Base-by-base conservation (phyloP, 1,140 invertebrate genomes). In the Nephila pilipes region DNA sequence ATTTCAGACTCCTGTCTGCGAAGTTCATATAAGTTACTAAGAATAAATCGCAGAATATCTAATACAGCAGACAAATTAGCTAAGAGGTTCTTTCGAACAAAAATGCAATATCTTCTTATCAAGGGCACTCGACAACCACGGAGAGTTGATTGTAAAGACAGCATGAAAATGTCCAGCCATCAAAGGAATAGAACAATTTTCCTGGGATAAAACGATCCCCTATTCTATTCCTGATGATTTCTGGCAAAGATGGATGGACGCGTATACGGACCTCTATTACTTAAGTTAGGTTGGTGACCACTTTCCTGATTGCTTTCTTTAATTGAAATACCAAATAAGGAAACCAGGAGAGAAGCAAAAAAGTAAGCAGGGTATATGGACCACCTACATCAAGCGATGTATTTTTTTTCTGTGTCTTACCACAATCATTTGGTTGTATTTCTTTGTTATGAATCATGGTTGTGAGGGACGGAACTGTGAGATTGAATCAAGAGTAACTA, bases 301-400 rank as follows among this genome's bases (percentile, higher is more conserved):
- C 18, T 85, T 55, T 58, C 18, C 83, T 85, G 83, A 85, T 85
- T 85, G 54, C 29, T 85, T 85, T 22, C 46, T 85, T 32, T 36
- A 55, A 85, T 58, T 85, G 55, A 57, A 85, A 29, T 20, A 60
- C 83, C 54, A 25, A 85, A 85, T 85, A 85, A 85, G 83, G 18
- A 14, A 22, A 14, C 8, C 4, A 8, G 38, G 38, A 46, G 1
- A 8, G 46, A 8, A 54, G 22, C 79, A 20, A 81, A 81, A 36
- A 75, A 75, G n/a, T 32, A 10, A 36, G 29, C 12, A 75, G 14
- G n/a, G 1, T 18, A 25, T 46, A 46, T 46, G 6, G 46, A 46
- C 46, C 4, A 46, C 46, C 46, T 46, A 46, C 6, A 46, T 46
- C 6, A 46, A 10, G 46, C 46, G 46, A 6, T 38, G 4, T 6